Percentiles rank a stretch among this genome's conserved stretches.
Conservation (phyloP, 2,113 vertebrate genomes). For the Ptyas mucosa region DNA sequence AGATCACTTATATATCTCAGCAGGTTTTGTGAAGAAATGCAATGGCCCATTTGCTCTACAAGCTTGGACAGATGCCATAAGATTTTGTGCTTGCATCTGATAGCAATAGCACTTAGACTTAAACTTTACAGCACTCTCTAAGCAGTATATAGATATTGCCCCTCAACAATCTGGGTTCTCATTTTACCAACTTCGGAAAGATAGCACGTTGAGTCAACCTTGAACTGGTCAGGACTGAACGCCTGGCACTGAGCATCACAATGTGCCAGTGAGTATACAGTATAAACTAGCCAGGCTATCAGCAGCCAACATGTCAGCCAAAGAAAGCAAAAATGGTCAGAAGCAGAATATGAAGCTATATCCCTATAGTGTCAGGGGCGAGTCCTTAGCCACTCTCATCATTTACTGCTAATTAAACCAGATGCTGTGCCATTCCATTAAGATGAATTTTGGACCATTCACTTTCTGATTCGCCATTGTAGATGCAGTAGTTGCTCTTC, state of each 20-base stretch:
- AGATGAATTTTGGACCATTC: slow-evolving; percentile 19
- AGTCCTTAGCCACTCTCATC: slow-evolving; percentile 45
- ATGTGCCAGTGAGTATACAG: slow-evolving; percentile 50
- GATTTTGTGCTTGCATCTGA: slow-evolving; percentile 49
- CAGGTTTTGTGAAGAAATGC: slow-evolving; percentile 28
- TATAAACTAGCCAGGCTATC: slow-evolving; percentile 29
- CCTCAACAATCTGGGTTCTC: neutral
- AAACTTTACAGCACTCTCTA: neutral
- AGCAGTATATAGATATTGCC: neutral
- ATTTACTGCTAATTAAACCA: slow-evolving; percentile 51
- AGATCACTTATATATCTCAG: slow-evolving; percentile 42
- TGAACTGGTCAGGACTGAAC: neutral
- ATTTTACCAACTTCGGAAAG: neutral
- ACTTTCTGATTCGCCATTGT: neutral
- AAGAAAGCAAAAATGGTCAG: slow-evolving; percentile 50
- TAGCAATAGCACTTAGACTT: neutral
- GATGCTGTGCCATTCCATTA: slow-evolving; percentile 12
- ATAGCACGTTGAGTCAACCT: neutral
- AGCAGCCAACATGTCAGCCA: slow-evolving; percentile 41
- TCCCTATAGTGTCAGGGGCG: slow-evolving; percentile 49
- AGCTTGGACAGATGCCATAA: slow-evolving; percentile 43
- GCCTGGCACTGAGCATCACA: slow-evolving; percentile 34
- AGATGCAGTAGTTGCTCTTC: accelerated
- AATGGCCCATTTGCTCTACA: slow-evolving; percentile 32
- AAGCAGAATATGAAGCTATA: slow-evolving; percentile 53